phyloP scores from a whole-genome alignment of 2,797 vertebrate species.

The Ctenopoma multispine region DNA sequence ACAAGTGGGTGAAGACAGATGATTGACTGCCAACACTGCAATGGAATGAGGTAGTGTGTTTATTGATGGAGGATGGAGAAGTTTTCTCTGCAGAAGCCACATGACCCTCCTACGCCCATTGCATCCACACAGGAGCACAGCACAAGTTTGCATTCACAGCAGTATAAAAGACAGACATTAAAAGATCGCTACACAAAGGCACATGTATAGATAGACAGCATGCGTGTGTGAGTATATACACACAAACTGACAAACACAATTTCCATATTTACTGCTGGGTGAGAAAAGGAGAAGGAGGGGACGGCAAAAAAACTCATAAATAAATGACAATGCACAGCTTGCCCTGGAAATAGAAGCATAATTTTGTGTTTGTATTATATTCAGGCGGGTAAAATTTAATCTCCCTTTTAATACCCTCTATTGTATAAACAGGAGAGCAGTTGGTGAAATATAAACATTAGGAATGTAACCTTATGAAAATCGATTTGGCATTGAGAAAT shows the following conservation, averaged over 20 bases:
- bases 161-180: constrained; percentile 70
- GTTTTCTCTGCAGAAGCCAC: constrained; percentile 55
- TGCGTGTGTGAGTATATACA: constrained; percentile 65
- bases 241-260: constrained; percentile 92
- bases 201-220: constrained; percentile 54
- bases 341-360: constrained; percentile 92
- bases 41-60: constrained; percentile 59
- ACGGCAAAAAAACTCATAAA: constrained; percentile 90
- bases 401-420: constrained; percentile 92
- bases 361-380: constrained; percentile 96
- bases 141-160: constrained; percentile 61
- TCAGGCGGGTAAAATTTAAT: constrained; percentile 93
- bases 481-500: constrained; percentile 91
- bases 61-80: constrained; percentile 60
- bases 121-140: constrained; percentile 46
- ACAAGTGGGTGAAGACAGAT: constrained; percentile 57
- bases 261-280: constrained; percentile 93
- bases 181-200: constrained; percentile 68
- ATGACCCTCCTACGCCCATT: constrained; percentile 48
- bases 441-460: constrained; percentile 87
- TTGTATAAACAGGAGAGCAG: constrained; percentile 90
- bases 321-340: constrained; percentile 94
- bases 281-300: constrained; percentile 78
- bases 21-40: constrained; percentile 63
- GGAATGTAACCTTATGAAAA: constrained; percentile 92